These are phyloP conservation scores for Upupa epops DNA, from an alignment of 2,113 vertebrate genomes.

Conservation along the genomic window DNA sequence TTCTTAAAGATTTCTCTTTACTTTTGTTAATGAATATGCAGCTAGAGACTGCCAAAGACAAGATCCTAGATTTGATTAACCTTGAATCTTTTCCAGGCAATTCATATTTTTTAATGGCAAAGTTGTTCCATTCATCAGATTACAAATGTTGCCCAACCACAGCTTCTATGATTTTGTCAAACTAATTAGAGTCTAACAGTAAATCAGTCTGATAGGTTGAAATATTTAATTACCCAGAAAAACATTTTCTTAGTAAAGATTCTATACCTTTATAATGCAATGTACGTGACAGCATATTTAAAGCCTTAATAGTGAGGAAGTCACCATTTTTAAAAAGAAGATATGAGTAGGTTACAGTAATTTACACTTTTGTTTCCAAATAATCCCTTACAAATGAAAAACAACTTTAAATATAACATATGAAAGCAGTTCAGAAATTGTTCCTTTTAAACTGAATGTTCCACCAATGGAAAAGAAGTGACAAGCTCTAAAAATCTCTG, in stretches of 20 bases:
- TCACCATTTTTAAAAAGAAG: fast-evolving
- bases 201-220: not conserved
- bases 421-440: not conserved
- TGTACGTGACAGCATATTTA: not conserved
- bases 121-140: not conserved
- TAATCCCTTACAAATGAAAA: not conserved
- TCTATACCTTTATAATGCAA: not conserved
- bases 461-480: not conserved
- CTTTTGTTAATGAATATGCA: not conserved
- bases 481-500: not conserved
- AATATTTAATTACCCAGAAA: not conserved
- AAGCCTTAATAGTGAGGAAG: not conserved
- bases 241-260: not conserved
- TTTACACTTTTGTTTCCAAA: not conserved
- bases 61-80: not conserved
- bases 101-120: not conserved
- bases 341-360: not conserved
- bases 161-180: not conserved
- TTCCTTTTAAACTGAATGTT: not conserved
- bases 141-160: not conserved
- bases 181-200: not conserved
- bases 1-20: not conserved
- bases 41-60: not conserved
- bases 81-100: not conserved
- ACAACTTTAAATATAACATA: not conserved